Evolutionary conservation across 2,888 invertebrate species (phyloP), one percentile per base, ranked within the genome.

Genomic region (Merodon equestris): DNA sequence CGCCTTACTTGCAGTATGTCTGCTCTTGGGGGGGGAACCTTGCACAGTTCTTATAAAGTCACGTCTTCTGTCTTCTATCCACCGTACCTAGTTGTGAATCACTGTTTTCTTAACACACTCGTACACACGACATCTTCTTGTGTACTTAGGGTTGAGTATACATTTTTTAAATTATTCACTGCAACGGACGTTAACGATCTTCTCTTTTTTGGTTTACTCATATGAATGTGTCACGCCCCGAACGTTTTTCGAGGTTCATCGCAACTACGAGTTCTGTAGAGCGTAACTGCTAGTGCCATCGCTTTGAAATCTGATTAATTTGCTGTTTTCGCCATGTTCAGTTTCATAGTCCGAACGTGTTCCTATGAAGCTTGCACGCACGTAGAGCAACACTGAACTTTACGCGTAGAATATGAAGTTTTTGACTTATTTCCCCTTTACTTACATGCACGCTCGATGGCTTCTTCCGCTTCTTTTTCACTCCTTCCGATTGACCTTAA

Each of bases 171-270:
- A 71, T 71, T 71, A 71, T 63, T 63, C 56, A 54, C 36, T 42
- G 14, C 51, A 64, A 18, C 66, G 47, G 38, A 40, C 36, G 45
- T 66, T 44, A 27, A 34, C 50, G 60, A 38, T 56, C 17, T 47
- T 45, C 17, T 44, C 58, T 15, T 57, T 44, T 72, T 71, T 72
- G 45, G 57, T 63, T 63, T n/a, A n/a, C n/a, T 42, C 63, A 72
- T 57, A 7, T 27, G 57, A 57, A 15, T 57, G 27, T 27, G 71
- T 64, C 63, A 72, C 71, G 57, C 71, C 71, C 63, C 48, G n/a
- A 27, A 64, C 56, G 7, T 27, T 27, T 27, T 64, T 63, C 51
- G 19, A 44, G 51, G 47, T 27, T 50, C 57, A 63, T 72, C 63
- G 40, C 54, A 63, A 53, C 48, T 61, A 42, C 44, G 42, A n/a